phyloP scores from a whole-genome alignment of 2,888 invertebrate species.

The Prionchulus punctatus region DNA sequence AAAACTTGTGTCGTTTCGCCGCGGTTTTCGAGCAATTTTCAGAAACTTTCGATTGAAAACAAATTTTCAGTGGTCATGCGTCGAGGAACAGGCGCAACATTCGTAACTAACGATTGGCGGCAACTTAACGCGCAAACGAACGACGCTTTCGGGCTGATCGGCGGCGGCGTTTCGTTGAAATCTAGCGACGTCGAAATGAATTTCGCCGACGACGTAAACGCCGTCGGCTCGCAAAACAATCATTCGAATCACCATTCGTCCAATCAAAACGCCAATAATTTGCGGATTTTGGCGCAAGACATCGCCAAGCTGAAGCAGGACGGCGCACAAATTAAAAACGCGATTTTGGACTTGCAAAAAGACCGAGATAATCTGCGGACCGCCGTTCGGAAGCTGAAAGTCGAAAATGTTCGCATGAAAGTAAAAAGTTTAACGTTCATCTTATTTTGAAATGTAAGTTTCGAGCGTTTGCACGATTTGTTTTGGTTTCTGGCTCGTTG shows the following conservation, averaged over 20 bases:
- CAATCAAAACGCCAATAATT: neutral
- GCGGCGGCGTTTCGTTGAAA: too few relatives aligned
- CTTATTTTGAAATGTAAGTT: too few relatives aligned
- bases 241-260: neutral
- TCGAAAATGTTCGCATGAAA: constrained; percentile 22
- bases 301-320: constrained; percentile 16
- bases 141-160: too few relatives aligned
- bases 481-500: too few relatives aligned
- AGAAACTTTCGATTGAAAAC: too few relatives aligned
- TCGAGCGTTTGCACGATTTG: too few relatives aligned
- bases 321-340: constrained; percentile 14
- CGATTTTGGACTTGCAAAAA: constrained; percentile 19
- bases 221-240: too few relatives aligned
- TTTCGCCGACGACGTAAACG: neutral
- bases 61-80: too few relatives aligned
- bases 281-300: constrained; percentile 8
- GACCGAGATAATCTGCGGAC: constrained; percentile 23
- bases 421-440: constrained; percentile 17
- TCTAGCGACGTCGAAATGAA: neutral
- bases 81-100: too few relatives aligned
- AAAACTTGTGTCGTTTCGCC: too few relatives aligned
- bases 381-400: constrained; percentile 24
- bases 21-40: too few relatives aligned
- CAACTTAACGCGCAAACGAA: neutral
- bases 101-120: constrained; percentile 1